A percentile compares a stretch with the other conserved stretches of the same genome.
Conservation (phyloP, 2,113 vertebrate species). For the Lanius collurio region DNA sequence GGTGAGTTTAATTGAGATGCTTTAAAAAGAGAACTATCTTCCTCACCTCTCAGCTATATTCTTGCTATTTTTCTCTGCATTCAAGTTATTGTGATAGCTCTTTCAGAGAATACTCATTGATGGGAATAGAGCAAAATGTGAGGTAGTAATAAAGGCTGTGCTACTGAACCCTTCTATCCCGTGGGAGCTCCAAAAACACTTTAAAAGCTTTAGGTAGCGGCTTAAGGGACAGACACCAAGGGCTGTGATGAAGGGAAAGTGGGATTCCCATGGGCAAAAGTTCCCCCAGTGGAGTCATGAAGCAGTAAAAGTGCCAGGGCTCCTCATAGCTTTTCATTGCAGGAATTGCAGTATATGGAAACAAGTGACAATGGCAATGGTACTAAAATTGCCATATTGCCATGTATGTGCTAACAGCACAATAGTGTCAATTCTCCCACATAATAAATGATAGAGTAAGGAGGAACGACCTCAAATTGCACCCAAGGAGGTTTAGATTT, state of each 20-base stretch:
- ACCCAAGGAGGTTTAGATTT: not conserved
- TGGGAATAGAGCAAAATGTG: not conserved
- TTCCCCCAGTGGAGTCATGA: not conserved
- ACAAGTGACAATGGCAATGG: not conserved
- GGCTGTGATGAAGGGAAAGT: not conserved
- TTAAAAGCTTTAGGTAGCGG: not conserved
- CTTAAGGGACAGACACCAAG: not conserved
- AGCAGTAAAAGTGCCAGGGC: not conserved
- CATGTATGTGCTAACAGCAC: not conserved
- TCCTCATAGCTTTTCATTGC: not conserved
- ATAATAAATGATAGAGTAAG: not conserved
- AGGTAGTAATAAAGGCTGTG: not conserved
- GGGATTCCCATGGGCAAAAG: not conserved
- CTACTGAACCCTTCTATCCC: not conserved
- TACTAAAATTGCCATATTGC: rapidly evolving
- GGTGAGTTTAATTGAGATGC: not conserved
- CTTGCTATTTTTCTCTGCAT: not conserved
- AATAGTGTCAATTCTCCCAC: not conserved
- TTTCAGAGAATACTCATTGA: not conserved
- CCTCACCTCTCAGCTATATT: not conserved
- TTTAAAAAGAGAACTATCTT: not conserved
- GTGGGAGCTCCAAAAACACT: not conserved
- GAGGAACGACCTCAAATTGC: not conserved
- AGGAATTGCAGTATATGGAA: not conserved
- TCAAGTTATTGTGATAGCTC: not conserved